Evolutionary conservation across 2,797 vertebrate species (phyloP).

Genomic region (Argentina silus): DNA sequence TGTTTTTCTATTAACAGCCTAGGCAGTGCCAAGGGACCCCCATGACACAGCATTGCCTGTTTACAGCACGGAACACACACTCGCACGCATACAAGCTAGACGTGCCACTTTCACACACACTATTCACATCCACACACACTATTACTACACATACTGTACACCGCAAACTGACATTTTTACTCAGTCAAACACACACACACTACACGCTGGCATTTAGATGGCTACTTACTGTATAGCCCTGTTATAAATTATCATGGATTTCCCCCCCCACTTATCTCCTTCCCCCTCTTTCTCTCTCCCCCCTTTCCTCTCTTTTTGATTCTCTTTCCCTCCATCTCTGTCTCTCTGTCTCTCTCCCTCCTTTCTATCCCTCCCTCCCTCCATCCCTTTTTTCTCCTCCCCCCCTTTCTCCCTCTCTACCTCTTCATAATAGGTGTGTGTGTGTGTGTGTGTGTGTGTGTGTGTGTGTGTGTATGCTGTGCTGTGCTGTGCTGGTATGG

Average conservation of each 20-base stretch:
- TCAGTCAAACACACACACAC: background rate
- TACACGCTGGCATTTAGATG: background rate
- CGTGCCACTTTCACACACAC: background rate
- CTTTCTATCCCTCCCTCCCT: background rate
- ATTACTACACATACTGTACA: background rate
- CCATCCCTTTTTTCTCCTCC: background rate
- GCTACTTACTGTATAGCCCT: background rate
- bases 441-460: background rate
- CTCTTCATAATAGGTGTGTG: background rate
- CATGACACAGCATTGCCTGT: background rate
- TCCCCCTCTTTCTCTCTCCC: background rate
- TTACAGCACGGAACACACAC: background rate
- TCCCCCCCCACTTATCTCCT: background rate
- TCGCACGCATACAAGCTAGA: background rate
- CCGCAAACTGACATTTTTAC: background rate
- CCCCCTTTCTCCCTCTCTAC: background rate
- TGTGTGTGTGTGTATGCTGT: background rate
- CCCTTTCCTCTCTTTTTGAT: too few relatives aligned
- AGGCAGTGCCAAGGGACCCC: background rate
- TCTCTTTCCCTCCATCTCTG: background rate
- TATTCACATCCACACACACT: background rate
- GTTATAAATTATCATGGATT: background rate
- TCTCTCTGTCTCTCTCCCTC: background rate
- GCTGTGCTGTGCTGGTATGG: background rate
- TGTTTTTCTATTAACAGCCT: constrained; percentile 24